phyloP scores from a whole-genome alignment of 2,888 invertebrate genomes.

The Unio pictorum region DNA sequence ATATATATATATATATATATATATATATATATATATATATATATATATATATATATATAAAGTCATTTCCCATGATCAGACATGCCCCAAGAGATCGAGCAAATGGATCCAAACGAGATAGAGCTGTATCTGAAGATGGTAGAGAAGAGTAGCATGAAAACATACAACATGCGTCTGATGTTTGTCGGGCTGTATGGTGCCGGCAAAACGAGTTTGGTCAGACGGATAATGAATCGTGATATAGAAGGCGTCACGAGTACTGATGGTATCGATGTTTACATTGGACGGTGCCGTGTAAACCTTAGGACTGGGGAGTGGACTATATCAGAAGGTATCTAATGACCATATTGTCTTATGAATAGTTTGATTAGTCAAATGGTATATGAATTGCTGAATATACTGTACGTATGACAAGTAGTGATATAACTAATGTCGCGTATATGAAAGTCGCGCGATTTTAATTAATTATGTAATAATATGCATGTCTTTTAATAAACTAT shows the following conservation, averaged over 20 bases:
- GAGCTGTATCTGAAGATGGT: slow-evolving; percentile 17
- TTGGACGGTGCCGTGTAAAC: slow-evolving; percentile 22
- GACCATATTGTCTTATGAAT: neutral
- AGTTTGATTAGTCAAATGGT: too few relatives aligned
- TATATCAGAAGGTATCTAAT: slow-evolving; percentile 16
- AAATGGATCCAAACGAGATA: slow-evolving; percentile 17
- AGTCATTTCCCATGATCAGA: slow-evolving; percentile 1
- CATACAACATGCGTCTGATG: slow-evolving; percentile 25
- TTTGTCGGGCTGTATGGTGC: slow-evolving; percentile 24
- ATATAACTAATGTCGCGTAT: too few relatives aligned
- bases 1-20: too few relatives aligned
- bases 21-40: too few relatives aligned
- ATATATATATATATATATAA: neutral
- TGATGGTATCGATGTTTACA: slow-evolving; percentile 29
- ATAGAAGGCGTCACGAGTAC: slow-evolving; percentile 22
- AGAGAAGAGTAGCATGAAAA: slow-evolving; percentile 12
- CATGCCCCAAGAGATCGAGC: slow-evolving; percentile 16
- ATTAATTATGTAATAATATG: too few relatives aligned
- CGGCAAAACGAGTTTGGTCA: slow-evolving; percentile 1
- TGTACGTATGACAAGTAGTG: too few relatives aligned
- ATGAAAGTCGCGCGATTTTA: too few relatives aligned
- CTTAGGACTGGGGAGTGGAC: slow-evolving; percentile 11
- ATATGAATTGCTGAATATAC: too few relatives aligned
- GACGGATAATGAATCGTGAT: slow-evolving; percentile 17
- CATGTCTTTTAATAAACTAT: too few relatives aligned